A percentile compares a stretch with the other conserved stretches of the same genome.
Evolutionary conservation across 1,140 invertebrate genomes (phyloP).

Genomic region (Centruroides sculpturatus): DNA sequence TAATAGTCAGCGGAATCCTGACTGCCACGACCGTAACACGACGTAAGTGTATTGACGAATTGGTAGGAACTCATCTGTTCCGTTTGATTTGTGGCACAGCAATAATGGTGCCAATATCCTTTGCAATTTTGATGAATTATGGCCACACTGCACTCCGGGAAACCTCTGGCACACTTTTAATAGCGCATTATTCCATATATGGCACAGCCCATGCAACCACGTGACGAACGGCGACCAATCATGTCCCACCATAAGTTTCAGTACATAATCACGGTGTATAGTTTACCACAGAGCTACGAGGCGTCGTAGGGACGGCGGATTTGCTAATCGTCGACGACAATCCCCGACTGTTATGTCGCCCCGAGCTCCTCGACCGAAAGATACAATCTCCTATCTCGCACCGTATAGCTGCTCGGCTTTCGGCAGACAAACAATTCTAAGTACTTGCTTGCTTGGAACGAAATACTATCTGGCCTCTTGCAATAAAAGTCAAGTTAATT

Average conservation of each 20-base stretch:
- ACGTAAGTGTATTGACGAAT: conserved; percentile 80
- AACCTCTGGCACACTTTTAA: conserved; percentile 31
- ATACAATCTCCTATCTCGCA: too few species aligned
- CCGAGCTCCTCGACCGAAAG: too few species aligned
- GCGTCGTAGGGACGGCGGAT: too few species aligned
- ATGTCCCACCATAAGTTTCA: not conserved
- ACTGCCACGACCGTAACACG: conserved; percentile 46
- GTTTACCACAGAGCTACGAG: too few species aligned
- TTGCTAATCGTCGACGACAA: too few species aligned
- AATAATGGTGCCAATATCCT: conserved; percentile 13
- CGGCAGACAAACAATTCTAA: too few species aligned
- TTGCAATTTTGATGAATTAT: conserved; percentile 24
- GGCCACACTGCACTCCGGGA: conserved; percentile 17
- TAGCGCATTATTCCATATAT: conserved; percentile 29
- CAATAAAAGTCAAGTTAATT: too few species aligned
- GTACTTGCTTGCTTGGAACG: too few species aligned
- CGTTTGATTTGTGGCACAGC: conserved; percentile 2
- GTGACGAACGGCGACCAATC: conserved; percentile 13
- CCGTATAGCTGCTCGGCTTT: too few species aligned
- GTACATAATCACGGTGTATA: too few species aligned
- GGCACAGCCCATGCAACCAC: conserved; percentile 17
- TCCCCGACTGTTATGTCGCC: too few species aligned
- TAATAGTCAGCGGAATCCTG: conserved; percentile 34
- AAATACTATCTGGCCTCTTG: too few species aligned
- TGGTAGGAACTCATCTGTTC: conserved; percentile 83